phyloP scores from a whole-genome alignment of 2,797 vertebrate species.

The Peromyscus attwateri region DNA sequence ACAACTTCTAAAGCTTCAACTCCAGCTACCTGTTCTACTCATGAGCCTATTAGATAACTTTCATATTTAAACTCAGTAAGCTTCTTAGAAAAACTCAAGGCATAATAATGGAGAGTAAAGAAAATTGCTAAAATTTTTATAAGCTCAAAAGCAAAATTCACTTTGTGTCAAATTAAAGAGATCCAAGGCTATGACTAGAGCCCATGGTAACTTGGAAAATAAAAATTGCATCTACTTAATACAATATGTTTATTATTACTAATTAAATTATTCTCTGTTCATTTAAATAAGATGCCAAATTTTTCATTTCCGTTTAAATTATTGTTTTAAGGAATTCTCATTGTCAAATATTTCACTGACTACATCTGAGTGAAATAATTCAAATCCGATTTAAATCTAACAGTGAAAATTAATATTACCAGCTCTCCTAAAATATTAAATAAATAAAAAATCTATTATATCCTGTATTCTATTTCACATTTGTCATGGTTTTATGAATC shows the following conservation, averaged over 20 bases:
- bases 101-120: neutral
- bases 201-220: neutral
- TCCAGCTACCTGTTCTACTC: too few species aligned
- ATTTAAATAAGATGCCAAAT: neutral
- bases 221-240: neutral
- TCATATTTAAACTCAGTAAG: neutral
- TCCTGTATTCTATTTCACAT: neutral
- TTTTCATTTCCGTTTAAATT: constrained; percentile 32
- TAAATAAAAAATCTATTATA: constrained; percentile 20
- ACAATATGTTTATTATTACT: neutral
- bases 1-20: neutral
- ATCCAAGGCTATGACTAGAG: neutral
- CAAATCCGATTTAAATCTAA: constrained; percentile 19
- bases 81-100: neutral
- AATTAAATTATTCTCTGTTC: neutral
- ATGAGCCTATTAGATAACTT: neutral
- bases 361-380: neutral
- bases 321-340: constrained; percentile 59
- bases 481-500: neutral
- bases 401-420: constrained; percentile 35
- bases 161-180: neutral
- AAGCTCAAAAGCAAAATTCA: neutral
- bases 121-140: neutral
- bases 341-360: neutral
- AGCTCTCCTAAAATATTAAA: constrained; percentile 31